phyloP scores from a whole-genome alignment of 2,113 vertebrate species.

The Melanotaenia duboulayi region DNA sequence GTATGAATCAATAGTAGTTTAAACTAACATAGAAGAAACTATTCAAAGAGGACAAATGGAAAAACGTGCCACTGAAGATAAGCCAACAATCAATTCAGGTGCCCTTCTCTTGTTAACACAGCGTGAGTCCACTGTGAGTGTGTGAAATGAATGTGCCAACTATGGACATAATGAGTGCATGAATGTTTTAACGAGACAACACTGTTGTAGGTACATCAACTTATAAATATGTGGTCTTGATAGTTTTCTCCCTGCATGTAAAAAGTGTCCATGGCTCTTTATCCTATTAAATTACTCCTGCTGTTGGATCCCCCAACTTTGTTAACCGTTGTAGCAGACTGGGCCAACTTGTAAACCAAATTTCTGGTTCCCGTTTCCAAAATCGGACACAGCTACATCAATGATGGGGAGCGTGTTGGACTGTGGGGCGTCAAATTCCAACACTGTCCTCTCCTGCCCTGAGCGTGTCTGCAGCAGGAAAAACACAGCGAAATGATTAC shows the following conservation, averaged over 20 bases:
- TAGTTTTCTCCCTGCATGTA: slow-evolving; percentile 72
- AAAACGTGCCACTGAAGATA: neutral
- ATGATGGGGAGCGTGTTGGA: slow-evolving; percentile 91
- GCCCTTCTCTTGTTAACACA: slow-evolving; percentile 23
- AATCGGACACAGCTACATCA: slow-evolving; percentile 94
- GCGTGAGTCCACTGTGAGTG: neutral
- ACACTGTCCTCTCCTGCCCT: slow-evolving; percentile 91
- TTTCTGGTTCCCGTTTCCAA: slow-evolving; percentile 94
- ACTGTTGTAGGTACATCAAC: slow-evolving; percentile 58
- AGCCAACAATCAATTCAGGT: neutral
- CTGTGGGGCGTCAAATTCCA: slow-evolving; percentile 90
- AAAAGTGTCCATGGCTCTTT: slow-evolving; percentile 74
- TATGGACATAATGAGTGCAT: slow-evolving; percentile 1
- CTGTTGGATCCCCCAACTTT: slow-evolving; percentile 38
- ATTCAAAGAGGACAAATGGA: slow-evolving; percentile 33
- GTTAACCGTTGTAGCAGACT: slow-evolving; percentile 93
- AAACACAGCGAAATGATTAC: neutral
- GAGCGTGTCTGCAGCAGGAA: slow-evolving; percentile 86
- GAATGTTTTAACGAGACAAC: slow-evolving; percentile 29
- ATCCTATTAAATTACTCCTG: slow-evolving; percentile 54
- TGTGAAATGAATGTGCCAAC: slow-evolving; percentile 2
- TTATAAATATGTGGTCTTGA: slow-evolving; percentile 74
- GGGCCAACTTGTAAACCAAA: slow-evolving; percentile 97
- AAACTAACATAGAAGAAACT: slow-evolving; percentile 15
- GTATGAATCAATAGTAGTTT: slow-evolving; percentile 29